Base-by-base conservation (phyloP, 2,888 invertebrate genomes). In the Philopedon plagiatum region DNA sequence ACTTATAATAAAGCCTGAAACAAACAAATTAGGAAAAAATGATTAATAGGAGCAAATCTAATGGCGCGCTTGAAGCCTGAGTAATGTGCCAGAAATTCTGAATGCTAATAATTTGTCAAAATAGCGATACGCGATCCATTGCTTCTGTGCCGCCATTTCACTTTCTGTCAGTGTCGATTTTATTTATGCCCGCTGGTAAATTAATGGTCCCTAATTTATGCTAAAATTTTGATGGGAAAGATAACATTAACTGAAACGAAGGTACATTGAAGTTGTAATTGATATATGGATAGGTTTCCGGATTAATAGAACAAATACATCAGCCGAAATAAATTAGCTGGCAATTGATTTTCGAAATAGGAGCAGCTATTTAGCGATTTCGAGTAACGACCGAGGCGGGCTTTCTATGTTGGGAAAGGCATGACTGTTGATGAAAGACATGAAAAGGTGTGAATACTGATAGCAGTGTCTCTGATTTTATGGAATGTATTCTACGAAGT, bases 21-120 rank as follows among this genome's bases (percentile, higher is more conserved):
- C 63, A 63, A 70, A 70, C 56, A 57, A 70, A 70, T 63, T 70
- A 63, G 58, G 63, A 62, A 70, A 70, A 70, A 63, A 63, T 63
- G 70, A 70, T 70, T 70, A 70, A 70, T 70, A 64, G 63, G 46
- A 51, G 62, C 63, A 46, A 49, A 64, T 65, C 57, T 57, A 32
- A 64, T 56, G 54, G 61, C 61, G 26, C 32, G 63, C 70, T 49
- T 58, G 34, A 58, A 37, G 4, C 26, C 61, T 21, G 44, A 56
- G 29, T 57, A 65, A 65, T 57, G 57, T 57, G 39, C 65, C 65
- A 56, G 44, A 56, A 44, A 57, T 65, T 54, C 44, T 56, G 62
- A 62, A 62, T 32, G 62, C 37, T 63, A 54, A 64, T 54, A 64
- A 70, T 70, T 70, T 70, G 70, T 70, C 63, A 70, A 58, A 65